Conservation (phyloP, 2,797 vertebrate species). For the Sphaeramia orbicularis region DNA sequence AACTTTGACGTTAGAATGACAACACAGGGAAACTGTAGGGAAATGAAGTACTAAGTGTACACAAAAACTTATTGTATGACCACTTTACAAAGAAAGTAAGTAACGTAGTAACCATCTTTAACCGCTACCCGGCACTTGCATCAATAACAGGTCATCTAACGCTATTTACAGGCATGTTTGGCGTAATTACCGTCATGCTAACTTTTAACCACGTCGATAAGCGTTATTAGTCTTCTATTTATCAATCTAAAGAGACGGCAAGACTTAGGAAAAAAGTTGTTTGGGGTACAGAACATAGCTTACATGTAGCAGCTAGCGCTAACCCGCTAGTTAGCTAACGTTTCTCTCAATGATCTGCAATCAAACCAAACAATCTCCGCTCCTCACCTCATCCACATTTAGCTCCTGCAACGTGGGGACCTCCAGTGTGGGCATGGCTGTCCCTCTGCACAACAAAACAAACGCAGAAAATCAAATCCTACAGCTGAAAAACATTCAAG, state of each 20-base stretch:
- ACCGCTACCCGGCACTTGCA: too few relatives aligned
- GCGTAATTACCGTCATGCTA: too few relatives aligned
- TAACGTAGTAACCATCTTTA: too few relatives aligned
- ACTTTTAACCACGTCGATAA: too few relatives aligned
- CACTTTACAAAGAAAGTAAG: too few relatives aligned
- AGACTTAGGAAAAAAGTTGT: neutral
- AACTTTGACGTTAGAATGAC: too few relatives aligned
- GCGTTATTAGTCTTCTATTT: neutral
- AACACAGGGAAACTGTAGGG: too few relatives aligned
- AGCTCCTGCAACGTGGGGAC: slow-evolving; percentile 90
- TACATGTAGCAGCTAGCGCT: slow-evolving; percentile 19
- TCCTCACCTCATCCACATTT: slow-evolving; percentile 90
- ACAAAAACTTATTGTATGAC: too few relatives aligned
- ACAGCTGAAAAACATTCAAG: slow-evolving; percentile 64
- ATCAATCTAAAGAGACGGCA: neutral
- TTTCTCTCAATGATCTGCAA: neutral
- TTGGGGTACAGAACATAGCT: too few relatives aligned
- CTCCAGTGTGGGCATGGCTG: slow-evolving; percentile 87
- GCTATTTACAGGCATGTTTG: too few relatives aligned
- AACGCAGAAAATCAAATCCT: slow-evolving; percentile 25
- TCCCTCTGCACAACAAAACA: slow-evolving; percentile 9
- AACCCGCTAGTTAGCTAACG: slow-evolving; percentile 56
- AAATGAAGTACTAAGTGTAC: too few relatives aligned
- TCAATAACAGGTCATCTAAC: too few relatives aligned
- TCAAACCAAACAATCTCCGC: neutral